These are phyloP conservation scores for Arctocebus calabarensis DNA, from an alignment of 2,797 vertebrate genomes.

Conservation along the genomic window DNA sequence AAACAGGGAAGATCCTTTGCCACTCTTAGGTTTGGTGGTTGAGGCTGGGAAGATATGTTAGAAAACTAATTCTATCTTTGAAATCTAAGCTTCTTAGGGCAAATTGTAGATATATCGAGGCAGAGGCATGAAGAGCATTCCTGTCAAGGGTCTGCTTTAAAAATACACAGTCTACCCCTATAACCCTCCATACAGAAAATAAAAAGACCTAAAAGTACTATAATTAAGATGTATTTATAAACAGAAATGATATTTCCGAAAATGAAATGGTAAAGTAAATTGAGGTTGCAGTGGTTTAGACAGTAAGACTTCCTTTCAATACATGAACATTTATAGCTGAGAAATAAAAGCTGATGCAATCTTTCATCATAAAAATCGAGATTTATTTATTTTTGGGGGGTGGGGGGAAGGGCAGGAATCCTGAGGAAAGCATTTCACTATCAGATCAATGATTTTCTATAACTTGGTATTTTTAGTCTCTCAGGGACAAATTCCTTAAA, in stretches of 20 bases:
- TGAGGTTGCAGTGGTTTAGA: not conserved
- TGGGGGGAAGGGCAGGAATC: not conserved
- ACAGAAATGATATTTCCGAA: not conserved
- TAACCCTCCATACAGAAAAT: not conserved
- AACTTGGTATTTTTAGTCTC: not conserved
- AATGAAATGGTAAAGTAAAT: not conserved
- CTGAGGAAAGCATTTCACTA: not conserved
- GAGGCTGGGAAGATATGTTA: not conserved
- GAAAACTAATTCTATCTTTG: not conserved
- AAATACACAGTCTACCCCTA: not conserved
- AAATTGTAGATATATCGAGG: not conserved
- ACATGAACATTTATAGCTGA: not conserved
- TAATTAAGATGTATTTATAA: slow-evolving; percentile 3
- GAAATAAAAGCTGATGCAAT: not conserved
- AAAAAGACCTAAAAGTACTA: not conserved
- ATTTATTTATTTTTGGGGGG: too few species aligned
- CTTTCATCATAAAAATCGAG: not conserved
- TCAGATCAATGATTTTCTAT: not conserved
- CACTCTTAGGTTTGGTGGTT: not conserved
- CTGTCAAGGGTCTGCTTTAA: not conserved
- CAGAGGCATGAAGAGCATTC: not conserved
- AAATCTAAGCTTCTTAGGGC: not conserved
- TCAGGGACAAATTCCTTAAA: not conserved
- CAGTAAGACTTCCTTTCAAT: not conserved
- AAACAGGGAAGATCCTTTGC: not conserved